Evolutionary conservation across 30 jellyfish, hydroid and myxozoan species (phyloP), one percentile per base, ranked within the genome.

Genomic region (Cassiopea xamachana): DNA sequence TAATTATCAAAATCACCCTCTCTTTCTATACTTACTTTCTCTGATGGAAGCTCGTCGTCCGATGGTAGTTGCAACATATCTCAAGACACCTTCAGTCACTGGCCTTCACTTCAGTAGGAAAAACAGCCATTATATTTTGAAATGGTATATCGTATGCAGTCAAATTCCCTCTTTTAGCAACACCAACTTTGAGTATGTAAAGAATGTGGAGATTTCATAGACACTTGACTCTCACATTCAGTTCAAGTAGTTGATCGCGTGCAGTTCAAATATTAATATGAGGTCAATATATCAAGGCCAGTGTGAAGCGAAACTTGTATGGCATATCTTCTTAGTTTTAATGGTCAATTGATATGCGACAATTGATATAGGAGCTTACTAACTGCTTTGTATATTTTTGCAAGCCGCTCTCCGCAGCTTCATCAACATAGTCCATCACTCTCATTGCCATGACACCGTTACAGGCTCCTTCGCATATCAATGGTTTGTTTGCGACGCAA

Each of bases 391-490:
- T 27, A 27, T 27, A 27, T 27, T 71, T 5, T 2, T 12, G 2
- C 6, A 18, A 2, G 19, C 5, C 39, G 17, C 67, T 75, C 47
- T 51, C 19, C 9, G 7, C 9, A 7, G 45, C 45, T 27, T 8
- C 17, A 16, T 75, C 46, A 48, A 75, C 47, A 8, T 44, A 69
- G 27, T 12, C 55, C 50, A 8, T 17, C 58, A 71, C 43, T 67
- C 55, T 39, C 51, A 78, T 78, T 78, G 75, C 87, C 87, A 78
- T 78, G 87, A 69, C 50, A 78, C 51, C 87, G 19, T 43, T 8
- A 19, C 1, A 12, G 17, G 71, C 87, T 78, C 87, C 87, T 78
- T 43, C 87, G 73, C 87, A 78, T 55, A 55, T 55, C 64, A 10
- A 10, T 6, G 12, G 10, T 10, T 55, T 27, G 39, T 27, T 27